phyloP scores from a whole-genome alignment of 2,113 vertebrate species.

The Taxidea taxus region DNA sequence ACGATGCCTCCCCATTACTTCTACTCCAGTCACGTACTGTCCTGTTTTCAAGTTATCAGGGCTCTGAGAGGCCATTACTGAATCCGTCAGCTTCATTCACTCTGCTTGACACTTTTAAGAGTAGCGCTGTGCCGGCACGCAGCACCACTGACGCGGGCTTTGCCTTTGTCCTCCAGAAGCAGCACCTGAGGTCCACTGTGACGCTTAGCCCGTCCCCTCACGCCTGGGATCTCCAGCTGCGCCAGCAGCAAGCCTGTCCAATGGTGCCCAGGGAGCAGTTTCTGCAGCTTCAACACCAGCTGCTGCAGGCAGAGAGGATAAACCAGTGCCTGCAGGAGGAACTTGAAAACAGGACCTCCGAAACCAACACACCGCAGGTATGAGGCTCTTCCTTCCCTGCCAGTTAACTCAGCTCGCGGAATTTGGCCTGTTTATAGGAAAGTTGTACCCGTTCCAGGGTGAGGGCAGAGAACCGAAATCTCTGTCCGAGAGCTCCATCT shows the following conservation, averaged over 20 bases:
- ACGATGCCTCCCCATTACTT: background rate
- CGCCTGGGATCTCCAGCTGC: conserved; percentile 69
- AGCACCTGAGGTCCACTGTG: conserved; percentile 77
- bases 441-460: conserved; percentile 73
- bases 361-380: conserved; percentile 89
- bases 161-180: conserved; percentile 74
- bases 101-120: background rate
- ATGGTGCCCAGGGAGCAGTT: conserved; percentile 88
- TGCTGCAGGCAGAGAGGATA: conserved; percentile 85
- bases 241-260: conserved; percentile 83
- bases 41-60: background rate
- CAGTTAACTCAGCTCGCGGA: accelerated
- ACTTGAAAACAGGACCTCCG: conserved; percentile 80
- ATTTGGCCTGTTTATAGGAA: conserved; percentile 55
- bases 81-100: background rate
- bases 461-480: background rate
- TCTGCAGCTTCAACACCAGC: conserved; percentile 86
- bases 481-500: background rate
- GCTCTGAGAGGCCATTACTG: background rate
- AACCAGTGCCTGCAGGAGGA: conserved; percentile 87
- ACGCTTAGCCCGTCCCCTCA: conserved; percentile 79
- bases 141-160: background rate
- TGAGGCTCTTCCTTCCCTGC: accelerated
- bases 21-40: background rate
- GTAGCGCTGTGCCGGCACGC: background rate